Evolutionary conservation across 2,797 vertebrate species (phyloP).

Genomic region (Sebastiscus tertius): DNA sequence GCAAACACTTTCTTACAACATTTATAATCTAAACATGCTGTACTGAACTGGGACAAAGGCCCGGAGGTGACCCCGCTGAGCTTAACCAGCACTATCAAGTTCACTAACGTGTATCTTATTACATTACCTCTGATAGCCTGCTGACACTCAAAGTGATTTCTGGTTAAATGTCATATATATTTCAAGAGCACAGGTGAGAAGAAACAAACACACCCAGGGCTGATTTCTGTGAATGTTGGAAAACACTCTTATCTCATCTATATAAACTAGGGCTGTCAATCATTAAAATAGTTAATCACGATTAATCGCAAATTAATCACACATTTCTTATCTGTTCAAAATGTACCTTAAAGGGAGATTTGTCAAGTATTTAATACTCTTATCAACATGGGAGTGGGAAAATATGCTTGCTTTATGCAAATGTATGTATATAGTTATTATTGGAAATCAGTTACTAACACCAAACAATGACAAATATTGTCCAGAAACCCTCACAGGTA

Average conservation of each 20-base stretch:
- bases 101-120: constrained; percentile 48
- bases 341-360: too few relatives aligned
- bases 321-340: too few relatives aligned
- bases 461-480: too few relatives aligned
- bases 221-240: constrained; percentile 8
- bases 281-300: too few relatives aligned
- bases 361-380: too few relatives aligned
- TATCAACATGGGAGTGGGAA: too few relatives aligned
- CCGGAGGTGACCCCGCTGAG: constrained; percentile 53
- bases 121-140: constrained; percentile 18
- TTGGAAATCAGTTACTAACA: fast-evolving
- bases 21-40: background rate
- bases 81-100: constrained; percentile 54
- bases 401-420: too few relatives aligned
- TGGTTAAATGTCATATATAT: constrained; percentile 65
- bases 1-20: background rate
- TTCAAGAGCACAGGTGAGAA: constrained; percentile 57
- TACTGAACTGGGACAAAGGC: constrained; percentile 1
- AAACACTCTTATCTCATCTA: background rate
- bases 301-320: too few relatives aligned
- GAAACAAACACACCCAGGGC: constrained; percentile 16
- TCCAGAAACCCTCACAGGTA: too few relatives aligned
- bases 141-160: constrained; percentile 50
- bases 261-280: too few relatives aligned
- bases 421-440: fast-evolving